Conservation (phyloP, 1,140 invertebrate genomes). For the Pantala flavescens region DNA sequence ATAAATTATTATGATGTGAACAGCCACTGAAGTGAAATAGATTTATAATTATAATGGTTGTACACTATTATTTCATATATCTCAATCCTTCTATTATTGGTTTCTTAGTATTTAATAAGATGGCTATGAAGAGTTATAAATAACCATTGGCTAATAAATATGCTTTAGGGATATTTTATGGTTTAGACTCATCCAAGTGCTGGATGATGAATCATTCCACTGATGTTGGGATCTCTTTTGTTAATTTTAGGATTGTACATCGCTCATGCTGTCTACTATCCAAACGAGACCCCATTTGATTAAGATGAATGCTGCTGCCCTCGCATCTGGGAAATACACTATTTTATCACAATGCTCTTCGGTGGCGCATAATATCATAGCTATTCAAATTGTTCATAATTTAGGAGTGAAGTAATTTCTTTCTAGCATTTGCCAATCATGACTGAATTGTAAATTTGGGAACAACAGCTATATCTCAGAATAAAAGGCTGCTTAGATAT, state of each 20-base stretch:
- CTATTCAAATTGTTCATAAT: neutral
- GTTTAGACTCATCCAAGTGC: no score
- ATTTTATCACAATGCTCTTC: neutral
- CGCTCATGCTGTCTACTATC: conserved; percentile 3
- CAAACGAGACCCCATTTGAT: neutral
- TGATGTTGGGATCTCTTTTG: conserved; percentile 1
- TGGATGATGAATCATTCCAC: neutral
- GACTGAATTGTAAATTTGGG: conserved; percentile 9
- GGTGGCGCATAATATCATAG: neutral
- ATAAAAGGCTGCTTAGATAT: neutral
- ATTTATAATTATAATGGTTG: no score
- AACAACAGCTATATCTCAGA: neutral
- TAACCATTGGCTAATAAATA: no score
- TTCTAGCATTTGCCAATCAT: neutral
- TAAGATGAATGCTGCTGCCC: conserved; percentile 7
- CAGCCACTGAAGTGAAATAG: no score
- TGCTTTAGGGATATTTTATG: no score
- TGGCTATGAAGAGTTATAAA: no score
- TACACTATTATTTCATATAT: no score
- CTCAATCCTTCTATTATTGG: no score
- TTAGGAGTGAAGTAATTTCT: neutral
- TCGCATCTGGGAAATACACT: neutral
- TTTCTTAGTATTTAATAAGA: no score
- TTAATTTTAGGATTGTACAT: conserved; percentile 10
- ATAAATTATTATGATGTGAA: no score